A percentile compares a stretch with the other conserved stretches of the same genome.
Evolutionary conservation across 2,113 vertebrate species (phyloP).

Genomic region (Pithys albifrons): DNA sequence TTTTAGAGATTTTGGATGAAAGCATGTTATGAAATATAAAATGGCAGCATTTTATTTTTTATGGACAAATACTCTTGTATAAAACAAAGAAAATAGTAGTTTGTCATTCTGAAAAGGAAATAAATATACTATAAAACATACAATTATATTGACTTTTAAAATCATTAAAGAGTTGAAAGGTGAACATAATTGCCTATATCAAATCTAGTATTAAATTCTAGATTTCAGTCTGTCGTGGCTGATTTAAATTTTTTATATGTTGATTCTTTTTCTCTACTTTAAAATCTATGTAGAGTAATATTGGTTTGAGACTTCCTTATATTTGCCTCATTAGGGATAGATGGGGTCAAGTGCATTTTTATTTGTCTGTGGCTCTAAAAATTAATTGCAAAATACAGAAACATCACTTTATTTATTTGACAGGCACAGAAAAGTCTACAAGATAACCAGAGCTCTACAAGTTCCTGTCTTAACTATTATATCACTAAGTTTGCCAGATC

Average conservation of each 20-base stretch:
- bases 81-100: background rate
- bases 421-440: background rate
- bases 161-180: background rate
- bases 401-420: background rate
- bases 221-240: background rate
- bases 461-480: background rate
- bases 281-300: background rate
- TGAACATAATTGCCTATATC: background rate
- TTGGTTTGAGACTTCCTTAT: background rate
- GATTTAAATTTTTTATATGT: background rate
- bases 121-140: background rate
- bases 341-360: background rate
- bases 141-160: background rate
- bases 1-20: background rate
- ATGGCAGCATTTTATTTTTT: background rate
- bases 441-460: background rate
- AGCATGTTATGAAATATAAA: background rate
- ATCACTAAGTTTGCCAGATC: background rate
- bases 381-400: background rate
- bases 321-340: background rate
- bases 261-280: background rate
- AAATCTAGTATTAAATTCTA: background rate
- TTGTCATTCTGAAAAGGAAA: background rate
- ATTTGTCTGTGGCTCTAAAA: background rate
- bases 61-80: background rate